Percentiles rank a stretch among this genome's conserved stretches.
Conservation (phyloP, 2,888 invertebrate genomes). For the Morpho deidamia region DNA sequence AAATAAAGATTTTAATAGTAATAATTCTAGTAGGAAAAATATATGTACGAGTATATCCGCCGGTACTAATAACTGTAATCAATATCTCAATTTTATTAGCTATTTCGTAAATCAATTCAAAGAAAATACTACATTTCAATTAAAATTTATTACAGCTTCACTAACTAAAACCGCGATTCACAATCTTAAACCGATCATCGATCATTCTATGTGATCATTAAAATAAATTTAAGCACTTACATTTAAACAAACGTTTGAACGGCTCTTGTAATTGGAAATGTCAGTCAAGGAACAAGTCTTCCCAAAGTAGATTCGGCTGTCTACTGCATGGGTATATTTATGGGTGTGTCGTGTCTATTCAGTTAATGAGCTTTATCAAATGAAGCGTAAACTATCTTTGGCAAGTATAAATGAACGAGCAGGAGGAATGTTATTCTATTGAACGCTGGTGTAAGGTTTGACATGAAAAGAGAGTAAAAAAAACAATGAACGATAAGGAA, state of each 20-base stretch:
- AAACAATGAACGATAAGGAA: too few relatives aligned
- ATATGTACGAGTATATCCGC: too few relatives aligned
- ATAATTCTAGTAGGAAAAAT: too few relatives aligned
- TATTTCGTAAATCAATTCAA: too few relatives aligned
- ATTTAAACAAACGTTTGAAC: conserved; percentile 35
- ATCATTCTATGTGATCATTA: conserved; percentile 12
- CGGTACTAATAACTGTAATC: too few relatives aligned
- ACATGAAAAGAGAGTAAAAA: too few relatives aligned
- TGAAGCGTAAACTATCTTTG: conserved; percentile 9
- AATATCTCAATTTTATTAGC: too few relatives aligned
- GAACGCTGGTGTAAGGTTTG: too few relatives aligned
- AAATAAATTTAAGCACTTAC: conserved; percentile 22
- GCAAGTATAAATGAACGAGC: conserved; percentile 1
- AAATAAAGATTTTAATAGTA: too few relatives aligned
- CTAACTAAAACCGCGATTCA: too few relatives aligned
- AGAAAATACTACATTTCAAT: too few relatives aligned
- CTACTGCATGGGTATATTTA: conserved; percentile 32
- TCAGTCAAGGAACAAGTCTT: conserved; percentile 45
- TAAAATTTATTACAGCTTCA: too few relatives aligned
- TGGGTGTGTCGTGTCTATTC: conserved; percentile 23
- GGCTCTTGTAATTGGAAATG: conserved; percentile 63
- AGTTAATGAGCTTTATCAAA: conserved; percentile 12
- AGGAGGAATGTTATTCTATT: background rate
- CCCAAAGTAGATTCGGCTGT: conserved; percentile 40
- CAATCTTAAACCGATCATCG: background rate